Evolutionary conservation across 2,888 invertebrate genomes (phyloP), one percentile per base, ranked within the genome.

Genomic region (Amblyjoppa fuscipennis): DNA sequence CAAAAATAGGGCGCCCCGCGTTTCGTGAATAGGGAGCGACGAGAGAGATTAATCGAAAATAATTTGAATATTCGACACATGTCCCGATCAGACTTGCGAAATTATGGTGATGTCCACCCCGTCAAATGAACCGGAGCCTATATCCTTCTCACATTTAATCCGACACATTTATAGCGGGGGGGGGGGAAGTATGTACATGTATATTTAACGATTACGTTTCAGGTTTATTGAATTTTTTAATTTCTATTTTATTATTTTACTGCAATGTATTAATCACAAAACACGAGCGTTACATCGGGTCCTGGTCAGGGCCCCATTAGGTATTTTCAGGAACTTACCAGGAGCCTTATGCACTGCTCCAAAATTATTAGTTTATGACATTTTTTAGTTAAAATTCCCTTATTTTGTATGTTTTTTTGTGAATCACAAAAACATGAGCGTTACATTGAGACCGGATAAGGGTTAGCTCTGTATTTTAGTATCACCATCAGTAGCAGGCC

Each of bases 11-110:
- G 16, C 31, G 13, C 16, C 34, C 34, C n/a, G 64, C 13, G 13
- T 28, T 61, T 31, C 28, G 28, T 7, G 61, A 28, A 31, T 31
- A 16, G 31, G 16, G 3, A 28, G 31, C 61, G 61, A 53, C 11
- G 31, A 31, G 64, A 64, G 53, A 31, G 64, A 64, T 16, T 16
- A 34, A 64, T 64, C 31, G 28, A 16, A 64, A 64, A 64, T 64
- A 64, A 64, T 64, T 64, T 64, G 31, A 64, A 64, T 64, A 34
- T 64, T 34, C 34, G 64, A 34, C 64, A 34, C 16, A 4, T 31
- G 31, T 49, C 16, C 6, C 31, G 31, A 16, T 34, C 11, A 6
- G 1, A 5, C n/a, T n/a, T 6, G n/a, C 16, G 31, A 34, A 34
- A 34, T 28, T 31, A 16, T 64, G n/a, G 31, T 16, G 16, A 16